Base-by-base conservation (phyloP, 2,888 invertebrate genomes). In the Cryptocephalus primarius region DNA sequence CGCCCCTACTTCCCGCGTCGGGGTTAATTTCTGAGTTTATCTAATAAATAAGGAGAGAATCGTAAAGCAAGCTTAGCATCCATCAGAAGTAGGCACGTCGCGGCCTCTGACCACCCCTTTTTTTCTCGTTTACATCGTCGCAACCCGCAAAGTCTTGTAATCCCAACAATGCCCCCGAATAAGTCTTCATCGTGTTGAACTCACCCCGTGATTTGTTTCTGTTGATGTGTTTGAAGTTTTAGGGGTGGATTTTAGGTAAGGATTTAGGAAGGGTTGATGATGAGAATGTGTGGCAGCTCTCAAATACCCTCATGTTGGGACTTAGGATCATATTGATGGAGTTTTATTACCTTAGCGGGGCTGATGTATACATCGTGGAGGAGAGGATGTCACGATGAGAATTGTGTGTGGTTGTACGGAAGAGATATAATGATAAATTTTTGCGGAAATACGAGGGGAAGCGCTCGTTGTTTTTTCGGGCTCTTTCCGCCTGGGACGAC, bases 171-270 rank as follows among this genome's bases (percentile, higher is more conserved):
- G 60, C 22, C 54, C 59, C 56, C 55, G 58, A 59, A 66, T 67
- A 67, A 67, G 62, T 66, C 65, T 66, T 67, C 67, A 67, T 67
- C 63, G 62, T 59, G 55, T 54, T 59, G 60, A 61, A 61, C 64
- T 62, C 62, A 62, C 60, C 50, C 60, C 55, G 65, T 66, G 63
- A 66, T 66, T 65, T 65, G 65, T 66, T 62, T 60, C 58, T 55
- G 60, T 57, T 60, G 63, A 62, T 63, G 59, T 59, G 59, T 63
- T 62, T 62, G 61, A 60, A 61, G 61, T 61, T 60, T 60, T 51
- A 55, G 60, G 56, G 55, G 62, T 60, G 62, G 63, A 60, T 60
- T 61, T 58, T 44, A 47, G 44, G 49, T 54, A 48, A 50, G 61
- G 63, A 61, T 64, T 65, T 64, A 58, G 58, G 61, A 62, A 60